Evolutionary conservation across 92 coral and sea anemone species (phyloP), one percentile per base, ranked within the genome.

Genomic region (Palythoa heliodiscus): DNA sequence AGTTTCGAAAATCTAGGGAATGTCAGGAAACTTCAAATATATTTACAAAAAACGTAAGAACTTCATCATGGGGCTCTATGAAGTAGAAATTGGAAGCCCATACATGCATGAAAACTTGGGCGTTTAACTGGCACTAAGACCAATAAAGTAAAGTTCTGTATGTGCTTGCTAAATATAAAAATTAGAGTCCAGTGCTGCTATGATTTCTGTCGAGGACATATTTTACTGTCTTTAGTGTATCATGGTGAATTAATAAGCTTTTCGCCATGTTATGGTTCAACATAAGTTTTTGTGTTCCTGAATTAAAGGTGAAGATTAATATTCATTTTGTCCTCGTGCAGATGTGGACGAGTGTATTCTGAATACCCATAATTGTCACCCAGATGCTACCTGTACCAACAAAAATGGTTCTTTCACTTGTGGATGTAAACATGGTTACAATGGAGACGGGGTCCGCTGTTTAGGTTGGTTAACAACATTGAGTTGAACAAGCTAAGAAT

Each of bases 281-380:
- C 73, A 24, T 14, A 2, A 69, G 13, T 35, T 35, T 69, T n/a
- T 13, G 14, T 25, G 15, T 2, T 69, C 73, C 6, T 14, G 6
- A 25, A 16, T 11, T 29, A 2, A 7, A 3, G 17, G 23, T 2
- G 24, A 29, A 29, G 19, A 5, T 63, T 23, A 29, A 29, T 8
- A 5, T 63, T 23, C 7, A 13, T 29, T 11, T 60, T 78, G 3
- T 80, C 47, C 13, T 80, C 3, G 9, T 24, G 19, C 81, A 80
- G 84, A 80, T 80, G 58, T 80, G 22, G 74, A 80, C 40, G 84
- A 80, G 40, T 80, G 84, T 80, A 39, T 4, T 80, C 29, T 80
- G 61, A 80, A 66, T 25, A 80, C 84, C n/a, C 84, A 80, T 43
- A 80, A 64, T 35, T 80, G 84, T 50, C 84, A 80, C 60, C 43